phyloP scores from a whole-genome alignment of 2,888 invertebrate species.

The Mayetiola destructor region DNA sequence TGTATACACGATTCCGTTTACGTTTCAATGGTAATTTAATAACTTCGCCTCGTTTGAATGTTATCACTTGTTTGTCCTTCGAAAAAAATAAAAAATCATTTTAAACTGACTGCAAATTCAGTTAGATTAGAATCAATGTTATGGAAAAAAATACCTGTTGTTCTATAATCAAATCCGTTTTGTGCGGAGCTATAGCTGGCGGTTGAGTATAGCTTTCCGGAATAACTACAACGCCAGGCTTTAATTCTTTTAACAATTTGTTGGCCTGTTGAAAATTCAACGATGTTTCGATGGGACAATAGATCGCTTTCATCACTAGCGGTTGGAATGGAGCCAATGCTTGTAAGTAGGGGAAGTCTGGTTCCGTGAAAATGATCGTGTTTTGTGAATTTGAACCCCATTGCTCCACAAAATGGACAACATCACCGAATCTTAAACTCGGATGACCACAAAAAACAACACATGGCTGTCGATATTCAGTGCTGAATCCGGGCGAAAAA shows the following conservation, averaged over 20 bases:
- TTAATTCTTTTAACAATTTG: slow-evolving; percentile 81
- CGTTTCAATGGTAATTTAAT: slow-evolving; percentile 59
- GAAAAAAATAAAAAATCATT: slow-evolving; percentile 16
- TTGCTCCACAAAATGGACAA: slow-evolving; percentile 89
- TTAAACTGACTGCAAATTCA: not conserved
- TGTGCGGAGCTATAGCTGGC: slow-evolving; percentile 50
- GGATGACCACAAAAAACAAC: slow-evolving; percentile 97
- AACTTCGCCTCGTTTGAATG: slow-evolving; percentile 61
- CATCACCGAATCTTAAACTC: slow-evolving; percentile 88
- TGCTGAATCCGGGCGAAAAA: slow-evolving; percentile 71
- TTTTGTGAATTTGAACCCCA: slow-evolving; percentile 85
- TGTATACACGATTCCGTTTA: slow-evolving; percentile 51
- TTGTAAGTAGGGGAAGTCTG: slow-evolving; percentile 87
- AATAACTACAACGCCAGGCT: slow-evolving; percentile 73
- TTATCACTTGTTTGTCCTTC: slow-evolving; percentile 45
- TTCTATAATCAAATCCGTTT: slow-evolving; percentile 53
- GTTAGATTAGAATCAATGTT: not conserved
- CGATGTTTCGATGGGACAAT: slow-evolving; percentile 92
- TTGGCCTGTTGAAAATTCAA: slow-evolving; percentile 88
- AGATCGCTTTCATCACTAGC: slow-evolving; percentile 84
- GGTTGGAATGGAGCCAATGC: slow-evolving; percentile 93
- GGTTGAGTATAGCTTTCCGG: slow-evolving; percentile 77
- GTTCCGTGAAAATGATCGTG: slow-evolving; percentile 91
- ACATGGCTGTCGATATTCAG: slow-evolving; percentile 82
- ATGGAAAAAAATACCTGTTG: slow-evolving; percentile 27